A percentile compares a stretch with the other conserved stretches of the same genome.
Conservation (phyloP, 2,888 invertebrate genomes). For the Troides aeacus region DNA sequence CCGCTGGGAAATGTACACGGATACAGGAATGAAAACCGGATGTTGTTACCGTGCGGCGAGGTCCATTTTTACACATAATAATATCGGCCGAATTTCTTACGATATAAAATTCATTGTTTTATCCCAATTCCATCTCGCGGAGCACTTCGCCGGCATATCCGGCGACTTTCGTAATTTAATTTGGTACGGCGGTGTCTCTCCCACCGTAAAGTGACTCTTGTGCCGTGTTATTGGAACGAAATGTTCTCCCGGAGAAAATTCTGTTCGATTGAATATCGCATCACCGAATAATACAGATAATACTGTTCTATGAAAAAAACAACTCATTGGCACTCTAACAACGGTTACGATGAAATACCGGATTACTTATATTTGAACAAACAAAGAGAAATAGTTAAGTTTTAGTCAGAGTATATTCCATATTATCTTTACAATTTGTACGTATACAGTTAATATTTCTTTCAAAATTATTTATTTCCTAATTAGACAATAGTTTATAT, state of each 20-base stretch:
- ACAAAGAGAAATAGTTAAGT: too few species aligned
- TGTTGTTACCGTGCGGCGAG: background rate
- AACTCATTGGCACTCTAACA: background rate
- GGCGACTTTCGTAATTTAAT: conserved; percentile 23
- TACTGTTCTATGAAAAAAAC: background rate
- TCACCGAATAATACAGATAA: conserved; percentile 2
- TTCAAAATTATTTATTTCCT: too few species aligned
- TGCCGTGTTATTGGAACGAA: conserved; percentile 17
- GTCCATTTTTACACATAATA: conserved; percentile 1
- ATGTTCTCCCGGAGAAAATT: conserved; percentile 7
- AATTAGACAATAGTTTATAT: too few species aligned
- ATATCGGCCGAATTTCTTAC: background rate
- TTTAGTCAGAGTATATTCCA: too few species aligned
- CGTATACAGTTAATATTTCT: too few species aligned
- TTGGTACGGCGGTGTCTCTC: conserved; percentile 7
- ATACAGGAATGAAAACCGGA: background rate
- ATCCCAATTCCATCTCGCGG: conserved; percentile 28
- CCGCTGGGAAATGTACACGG: conserved; percentile 1
- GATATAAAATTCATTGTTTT: conserved; percentile 16
- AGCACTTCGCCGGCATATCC: conserved; percentile 27
- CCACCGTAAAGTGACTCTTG: conserved; percentile 7
- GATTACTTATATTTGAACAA: background rate
- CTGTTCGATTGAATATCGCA: conserved; percentile 11
- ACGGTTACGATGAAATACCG: too few species aligned
- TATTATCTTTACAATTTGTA: too few species aligned